phyloP scores from a whole-genome alignment of 2,113 vertebrate species.

The Petaurus breviceps region DNA sequence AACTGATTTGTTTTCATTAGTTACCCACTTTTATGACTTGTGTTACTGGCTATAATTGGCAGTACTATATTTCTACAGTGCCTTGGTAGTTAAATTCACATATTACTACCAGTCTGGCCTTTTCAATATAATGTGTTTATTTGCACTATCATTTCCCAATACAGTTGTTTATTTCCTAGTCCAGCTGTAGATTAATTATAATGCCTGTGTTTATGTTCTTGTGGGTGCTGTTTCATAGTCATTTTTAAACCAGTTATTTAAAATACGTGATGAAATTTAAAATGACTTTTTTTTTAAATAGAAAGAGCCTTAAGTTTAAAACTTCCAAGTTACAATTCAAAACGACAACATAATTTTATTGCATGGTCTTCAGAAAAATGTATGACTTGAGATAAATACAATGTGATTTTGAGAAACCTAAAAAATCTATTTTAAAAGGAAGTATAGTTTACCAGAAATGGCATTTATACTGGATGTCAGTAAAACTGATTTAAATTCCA shows the following conservation, averaged over 20 bases:
- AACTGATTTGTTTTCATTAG: slow-evolving; percentile 52
- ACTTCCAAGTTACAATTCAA: slow-evolving; percentile 48
- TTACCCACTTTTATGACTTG: slow-evolving; percentile 59
- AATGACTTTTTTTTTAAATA: slow-evolving; percentile 27
- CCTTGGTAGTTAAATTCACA: slow-evolving; percentile 57
- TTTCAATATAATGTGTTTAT: slow-evolving; percentile 52
- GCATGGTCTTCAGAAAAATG: slow-evolving; percentile 17
- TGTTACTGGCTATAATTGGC: slow-evolving; percentile 56
- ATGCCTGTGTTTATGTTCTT: slow-evolving; percentile 32
- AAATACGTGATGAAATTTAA: slow-evolving; percentile 61
- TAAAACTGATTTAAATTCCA: not conserved
- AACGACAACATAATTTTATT: slow-evolving; percentile 51
- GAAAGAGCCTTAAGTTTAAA: slow-evolving; percentile 56
- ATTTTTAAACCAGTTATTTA: slow-evolving; percentile 65
- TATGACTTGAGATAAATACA: slow-evolving; percentile 29
- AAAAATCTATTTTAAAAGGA: not conserved
- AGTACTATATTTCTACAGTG: slow-evolving; percentile 53
- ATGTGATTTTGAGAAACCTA: not conserved
- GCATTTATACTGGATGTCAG: not conserved
- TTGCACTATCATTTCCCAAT: slow-evolving; percentile 62
- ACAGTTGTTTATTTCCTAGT: slow-evolving; percentile 61
- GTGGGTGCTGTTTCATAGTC: slow-evolving; percentile 49
- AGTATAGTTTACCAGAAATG: not conserved
- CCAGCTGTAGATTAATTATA: slow-evolving; percentile 59
- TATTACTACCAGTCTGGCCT: slow-evolving; percentile 9